Conservation (phyloP, 2,113 vertebrate genomes). For the Hyperopisus bebe region DNA sequence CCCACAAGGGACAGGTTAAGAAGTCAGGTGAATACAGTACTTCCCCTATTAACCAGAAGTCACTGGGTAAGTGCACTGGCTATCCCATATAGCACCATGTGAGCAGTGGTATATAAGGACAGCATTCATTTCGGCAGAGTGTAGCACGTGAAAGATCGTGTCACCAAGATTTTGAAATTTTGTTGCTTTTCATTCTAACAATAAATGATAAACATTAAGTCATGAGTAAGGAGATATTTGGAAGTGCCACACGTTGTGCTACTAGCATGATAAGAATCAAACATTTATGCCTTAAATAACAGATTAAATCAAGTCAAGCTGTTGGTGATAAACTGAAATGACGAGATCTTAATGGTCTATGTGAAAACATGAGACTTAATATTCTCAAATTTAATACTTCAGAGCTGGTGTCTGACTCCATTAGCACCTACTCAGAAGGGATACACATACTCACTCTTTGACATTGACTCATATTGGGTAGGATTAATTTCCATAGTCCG, state of each 20-base stretch:
- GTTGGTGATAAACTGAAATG: neutral
- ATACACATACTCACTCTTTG: constrained; percentile 32
- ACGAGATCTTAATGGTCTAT: neutral
- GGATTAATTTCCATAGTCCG: constrained; percentile 33
- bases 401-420: constrained; percentile 18
- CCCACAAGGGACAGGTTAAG: neutral
- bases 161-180: neutral
- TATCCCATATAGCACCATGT: neutral
- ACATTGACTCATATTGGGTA: constrained; percentile 39
- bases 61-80: neutral
- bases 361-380: constrained; percentile 1
- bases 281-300: neutral
- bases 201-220: neutral
- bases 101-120: neutral
- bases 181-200: neutral
- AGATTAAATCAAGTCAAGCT: neutral
- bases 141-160: neutral
- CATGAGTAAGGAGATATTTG: neutral
- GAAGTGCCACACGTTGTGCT: neutral
- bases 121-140: neutral
- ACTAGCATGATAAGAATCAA: neutral
- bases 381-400: neutral
- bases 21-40: neutral
- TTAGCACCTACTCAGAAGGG: neutral
- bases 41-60: neutral